Conservation (phyloP, 2,888 invertebrate species). For the Nephrotoma guestfalica region DNA sequence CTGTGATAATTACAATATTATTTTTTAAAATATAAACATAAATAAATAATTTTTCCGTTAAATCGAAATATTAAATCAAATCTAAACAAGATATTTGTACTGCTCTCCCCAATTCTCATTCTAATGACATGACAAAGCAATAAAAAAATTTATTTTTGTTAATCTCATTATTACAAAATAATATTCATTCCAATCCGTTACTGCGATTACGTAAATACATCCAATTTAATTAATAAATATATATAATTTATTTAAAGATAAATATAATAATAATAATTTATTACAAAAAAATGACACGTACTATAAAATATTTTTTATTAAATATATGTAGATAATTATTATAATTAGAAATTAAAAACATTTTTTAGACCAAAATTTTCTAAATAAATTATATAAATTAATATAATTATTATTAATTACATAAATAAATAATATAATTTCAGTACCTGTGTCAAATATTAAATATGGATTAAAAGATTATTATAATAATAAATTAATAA, state of each 20-base stretch:
- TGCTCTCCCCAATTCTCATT: no score
- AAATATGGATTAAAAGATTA: neutral
- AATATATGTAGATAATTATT: neutral
- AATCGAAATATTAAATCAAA: neutral
- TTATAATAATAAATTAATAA: neutral
- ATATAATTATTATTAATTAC: neutral
- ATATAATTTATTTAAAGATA: neutral
- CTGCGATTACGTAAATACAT: neutral
- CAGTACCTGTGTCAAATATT: neutral
- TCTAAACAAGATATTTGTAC: neutral
- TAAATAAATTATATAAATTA: neutral
- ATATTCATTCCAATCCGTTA: neutral
- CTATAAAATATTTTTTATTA: neutral
- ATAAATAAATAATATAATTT: neutral
- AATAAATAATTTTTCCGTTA: no score
- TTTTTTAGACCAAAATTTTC: neutral
- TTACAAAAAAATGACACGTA: neutral
- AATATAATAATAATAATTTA: neutral
- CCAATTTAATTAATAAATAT: neutral
- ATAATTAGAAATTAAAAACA: neutral
- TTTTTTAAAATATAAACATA: neutral
- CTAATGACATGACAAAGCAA: neutral
- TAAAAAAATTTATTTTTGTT: neutral
- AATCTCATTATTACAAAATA: neutral
- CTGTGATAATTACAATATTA: neutral